Evolutionary conservation across 2,797 vertebrate genomes (phyloP), one percentile per base, ranked within the genome.

Genomic region (Urosaurus nigricauda): DNA sequence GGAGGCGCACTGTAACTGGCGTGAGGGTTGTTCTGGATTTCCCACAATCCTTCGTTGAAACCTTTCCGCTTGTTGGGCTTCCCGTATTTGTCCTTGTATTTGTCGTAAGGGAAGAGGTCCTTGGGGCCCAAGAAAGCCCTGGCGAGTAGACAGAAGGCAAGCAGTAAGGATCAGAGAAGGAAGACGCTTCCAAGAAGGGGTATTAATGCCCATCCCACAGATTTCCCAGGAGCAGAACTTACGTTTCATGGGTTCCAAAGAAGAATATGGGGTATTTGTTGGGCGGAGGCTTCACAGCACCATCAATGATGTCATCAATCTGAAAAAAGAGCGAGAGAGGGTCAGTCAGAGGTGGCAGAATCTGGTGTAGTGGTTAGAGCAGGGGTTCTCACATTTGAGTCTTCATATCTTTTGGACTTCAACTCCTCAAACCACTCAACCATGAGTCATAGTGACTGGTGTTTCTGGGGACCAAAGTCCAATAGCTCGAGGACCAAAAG

Each of bases 221-320:
- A 5, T 6, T 1, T 5, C 70, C 88, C 37, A 47, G 47, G 90
- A 85, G 81, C 24, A 53, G 82, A 19, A 94, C 99, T 98, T 97
- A 99, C 99, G 99, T 99, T 96, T 99, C 99, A 13, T 99, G 99
- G 90, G 99, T 99, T 79, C 99, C 99, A 89, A 99, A 99, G 96
- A 99, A 99, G 97, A 99, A 99, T 91, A 99, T 99, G n/a, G 98
- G 98, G 87, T 99, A 98, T 96, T 99, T 99, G 96, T 99, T 99
- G 40, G 98, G 98, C 3, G 99, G 99, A 53, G 99, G 99, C 95
- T 99, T 99, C 95, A 99, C 99, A 0, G 99, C 99, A 58, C 99
- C 99, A 7, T 99, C 99, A 2, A 97, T 98, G 71, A 99, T 98
- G 95, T 99, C 99, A 94, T 99, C 99, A 82, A 99, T 99, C 99